A percentile compares a stretch with the other conserved stretches of the same genome.
Conservation (phyloP, 2,797 vertebrate species). For the Cyclura pinguis region DNA sequence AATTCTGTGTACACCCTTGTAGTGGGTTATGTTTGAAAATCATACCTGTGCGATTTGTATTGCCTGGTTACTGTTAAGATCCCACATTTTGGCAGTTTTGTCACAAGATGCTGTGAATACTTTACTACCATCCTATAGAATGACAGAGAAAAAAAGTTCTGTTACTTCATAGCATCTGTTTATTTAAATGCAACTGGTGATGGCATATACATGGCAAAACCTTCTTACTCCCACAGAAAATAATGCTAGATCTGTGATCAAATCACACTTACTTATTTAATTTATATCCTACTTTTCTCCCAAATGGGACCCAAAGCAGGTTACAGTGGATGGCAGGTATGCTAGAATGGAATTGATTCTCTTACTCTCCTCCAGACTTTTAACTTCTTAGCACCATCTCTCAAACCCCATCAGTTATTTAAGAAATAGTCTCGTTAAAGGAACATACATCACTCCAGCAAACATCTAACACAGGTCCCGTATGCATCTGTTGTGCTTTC, state of each 20-base stretch:
- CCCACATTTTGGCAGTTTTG: slow-evolving; percentile 99
- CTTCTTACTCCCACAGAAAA: background rate
- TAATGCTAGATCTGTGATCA: background rate
- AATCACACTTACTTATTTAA: no score
- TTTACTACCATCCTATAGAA: slow-evolving; percentile 94
- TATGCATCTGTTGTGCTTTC: slow-evolving; percentile 99
- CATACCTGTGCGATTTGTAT: slow-evolving; percentile 97
- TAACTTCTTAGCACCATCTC: background rate
- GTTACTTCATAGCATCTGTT: background rate
- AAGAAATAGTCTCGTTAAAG: background rate
- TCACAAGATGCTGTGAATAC: slow-evolving; percentile 98
- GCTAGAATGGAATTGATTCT: background rate
- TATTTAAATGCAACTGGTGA: background rate
- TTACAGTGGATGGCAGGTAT: no score
- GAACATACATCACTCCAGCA: slow-evolving; percentile 96
- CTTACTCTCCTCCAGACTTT: background rate
- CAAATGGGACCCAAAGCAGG: no score
- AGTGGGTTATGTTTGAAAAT: background rate
- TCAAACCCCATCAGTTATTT: background rate
- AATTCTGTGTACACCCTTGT: no score
- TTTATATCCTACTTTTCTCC: no score
- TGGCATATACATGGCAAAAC: background rate
- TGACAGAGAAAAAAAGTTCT: background rate
- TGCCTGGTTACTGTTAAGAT: slow-evolving; percentile 98
- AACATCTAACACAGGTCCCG: slow-evolving; percentile 93